A percentile compares a stretch with the other conserved stretches of the same genome.
These are phyloP conservation scores for Odontocolon sp. DNA, from an alignment of 2,888 invertebrate genomes.

Conservation along the genomic window DNA sequence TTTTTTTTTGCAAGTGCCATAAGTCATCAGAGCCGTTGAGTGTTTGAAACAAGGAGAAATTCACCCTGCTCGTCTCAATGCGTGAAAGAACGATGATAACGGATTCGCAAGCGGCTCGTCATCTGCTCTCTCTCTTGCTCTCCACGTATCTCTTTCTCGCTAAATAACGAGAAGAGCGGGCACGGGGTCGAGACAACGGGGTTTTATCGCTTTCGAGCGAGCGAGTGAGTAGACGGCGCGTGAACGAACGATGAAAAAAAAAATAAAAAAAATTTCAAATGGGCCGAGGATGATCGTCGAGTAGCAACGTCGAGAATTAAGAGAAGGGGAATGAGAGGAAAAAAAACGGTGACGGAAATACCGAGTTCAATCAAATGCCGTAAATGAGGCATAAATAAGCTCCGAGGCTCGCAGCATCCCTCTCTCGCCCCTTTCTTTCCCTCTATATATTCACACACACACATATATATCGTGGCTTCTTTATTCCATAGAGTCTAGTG, in stretches of 20 bases:
- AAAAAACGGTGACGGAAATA: conserved; percentile 33
- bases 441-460: no score
- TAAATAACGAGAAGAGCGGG: conserved; percentile 45
- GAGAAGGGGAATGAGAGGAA: conserved; percentile 39
- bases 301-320: background rate
- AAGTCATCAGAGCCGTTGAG: conserved; percentile 14
- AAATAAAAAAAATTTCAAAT: conserved; percentile 25
- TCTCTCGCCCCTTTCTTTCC: conserved; percentile 31
- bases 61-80: conserved; percentile 9
- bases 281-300: conserved; percentile 31
- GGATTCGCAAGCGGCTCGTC: conserved; percentile 50
- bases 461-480: conserved; percentile 14
- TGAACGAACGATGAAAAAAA: background rate
- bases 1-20: background rate
- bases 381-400: conserved; percentile 69
- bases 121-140: conserved; percentile 5
- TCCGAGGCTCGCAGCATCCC: conserved; percentile 38
- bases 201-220: conserved; percentile 42
- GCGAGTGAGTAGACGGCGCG: background rate
- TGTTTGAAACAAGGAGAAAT: conserved; percentile 30
- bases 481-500: conserved; percentile 3
- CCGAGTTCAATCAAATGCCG: conserved; percentile 66
- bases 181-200: conserved; percentile 55
- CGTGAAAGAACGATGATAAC: conserved; percentile 43
- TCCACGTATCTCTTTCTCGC: background rate